Conservation (phyloP, 2,888 invertebrate species). For the Drosophila pegasa region DNA sequence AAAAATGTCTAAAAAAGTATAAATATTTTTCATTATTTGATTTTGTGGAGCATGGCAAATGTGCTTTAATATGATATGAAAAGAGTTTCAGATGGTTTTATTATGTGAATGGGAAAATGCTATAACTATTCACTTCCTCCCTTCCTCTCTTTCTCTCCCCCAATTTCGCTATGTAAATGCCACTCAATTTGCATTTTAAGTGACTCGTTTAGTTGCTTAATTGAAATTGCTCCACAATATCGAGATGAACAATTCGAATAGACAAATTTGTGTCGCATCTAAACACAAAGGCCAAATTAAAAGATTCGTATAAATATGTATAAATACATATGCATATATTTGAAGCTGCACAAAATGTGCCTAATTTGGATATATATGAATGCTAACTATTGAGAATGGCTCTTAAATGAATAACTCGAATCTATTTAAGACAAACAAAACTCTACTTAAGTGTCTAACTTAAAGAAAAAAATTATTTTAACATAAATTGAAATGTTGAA, state of each 20-base stretch:
- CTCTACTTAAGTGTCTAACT: background rate
- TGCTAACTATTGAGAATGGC: background rate
- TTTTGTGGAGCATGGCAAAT: conserved; percentile 37
- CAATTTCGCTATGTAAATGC: background rate
- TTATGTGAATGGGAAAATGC: conserved; percentile 31
- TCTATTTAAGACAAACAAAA: background rate
- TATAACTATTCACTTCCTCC: conserved; percentile 29
- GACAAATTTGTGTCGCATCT: conserved; percentile 44
- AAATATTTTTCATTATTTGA: conserved; percentile 16
- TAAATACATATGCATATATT: background rate
- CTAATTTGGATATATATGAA: conserved; percentile 6
- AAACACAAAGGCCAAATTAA: background rate
- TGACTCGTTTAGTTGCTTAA: conserved; percentile 75
- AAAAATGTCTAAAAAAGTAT: conserved; percentile 6
- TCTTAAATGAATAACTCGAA: no score
- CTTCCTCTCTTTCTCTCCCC: background rate
- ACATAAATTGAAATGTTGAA: no score
- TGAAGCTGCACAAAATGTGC: conserved; percentile 7
- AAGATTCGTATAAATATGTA: conserved; percentile 11
- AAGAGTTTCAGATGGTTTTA: conserved; percentile 27
- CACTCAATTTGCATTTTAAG: conserved; percentile 78
- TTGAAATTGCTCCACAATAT: conserved; percentile 60
- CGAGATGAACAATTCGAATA: conserved; percentile 54
- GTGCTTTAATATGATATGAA: conserved; percentile 42
- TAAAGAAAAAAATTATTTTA: no score